phyloP scores from a whole-genome alignment of 2,797 vertebrate genomes.

The Poecilia wingei region DNA sequence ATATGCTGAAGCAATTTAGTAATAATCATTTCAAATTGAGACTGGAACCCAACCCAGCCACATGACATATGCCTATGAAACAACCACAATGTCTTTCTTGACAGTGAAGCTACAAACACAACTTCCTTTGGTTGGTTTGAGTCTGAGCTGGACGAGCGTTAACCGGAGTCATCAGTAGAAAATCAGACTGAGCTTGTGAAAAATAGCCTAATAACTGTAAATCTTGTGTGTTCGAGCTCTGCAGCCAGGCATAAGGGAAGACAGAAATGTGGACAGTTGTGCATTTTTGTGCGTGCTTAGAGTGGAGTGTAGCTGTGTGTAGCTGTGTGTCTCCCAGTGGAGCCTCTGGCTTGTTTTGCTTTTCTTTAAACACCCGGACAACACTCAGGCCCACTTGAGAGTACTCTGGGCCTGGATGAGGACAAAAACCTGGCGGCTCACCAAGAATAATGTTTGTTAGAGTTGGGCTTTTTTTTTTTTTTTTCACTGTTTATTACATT shows the following conservation, averaged over 20 bases:
- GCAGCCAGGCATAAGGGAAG: too few relatives aligned
- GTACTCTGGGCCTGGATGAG: constrained; percentile 76
- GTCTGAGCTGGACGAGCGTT: background rate
- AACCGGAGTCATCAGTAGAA: background rate
- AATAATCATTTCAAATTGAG: background rate
- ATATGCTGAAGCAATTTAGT: background rate
- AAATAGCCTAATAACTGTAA: background rate
- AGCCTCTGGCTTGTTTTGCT: constrained; percentile 70
- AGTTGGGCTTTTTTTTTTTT: constrained; percentile 60
- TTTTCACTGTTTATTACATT: constrained; percentile 81
- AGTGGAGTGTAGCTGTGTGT: constrained; percentile 71
- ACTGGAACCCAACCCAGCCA: background rate
- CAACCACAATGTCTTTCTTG: background rate
- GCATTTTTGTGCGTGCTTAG: constrained; percentile 46
- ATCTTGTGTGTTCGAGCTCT: background rate
- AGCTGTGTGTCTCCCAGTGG: constrained; percentile 70
- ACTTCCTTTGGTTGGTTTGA: background rate
- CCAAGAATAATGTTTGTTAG: constrained; percentile 84
- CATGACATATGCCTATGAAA: background rate
- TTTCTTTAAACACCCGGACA: constrained; percentile 79
- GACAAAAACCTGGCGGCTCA: constrained; percentile 75
- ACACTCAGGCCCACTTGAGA: constrained; percentile 79
- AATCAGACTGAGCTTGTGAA: background rate
- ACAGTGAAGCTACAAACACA: background rate
- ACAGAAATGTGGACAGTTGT: background rate